Percentiles rank a stretch among this genome's conserved stretches.
Conservation (phyloP, 2,888 invertebrate species). For the Hyposoter dolosus region DNA sequence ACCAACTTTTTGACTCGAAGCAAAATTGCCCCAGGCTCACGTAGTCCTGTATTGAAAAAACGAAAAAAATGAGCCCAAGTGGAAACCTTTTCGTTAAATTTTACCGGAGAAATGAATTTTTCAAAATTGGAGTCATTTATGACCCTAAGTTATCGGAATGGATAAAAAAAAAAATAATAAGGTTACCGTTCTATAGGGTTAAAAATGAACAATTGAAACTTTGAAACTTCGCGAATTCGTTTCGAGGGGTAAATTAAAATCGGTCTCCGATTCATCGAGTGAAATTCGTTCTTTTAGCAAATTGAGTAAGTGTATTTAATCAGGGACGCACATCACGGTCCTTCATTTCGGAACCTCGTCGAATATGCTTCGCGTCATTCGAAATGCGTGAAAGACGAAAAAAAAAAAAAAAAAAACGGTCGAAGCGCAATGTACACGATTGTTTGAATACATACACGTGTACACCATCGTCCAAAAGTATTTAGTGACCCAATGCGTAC, state of each 20-base stretch:
- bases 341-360: conserved; percentile 45
- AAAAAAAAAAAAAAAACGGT: conserved; percentile 44
- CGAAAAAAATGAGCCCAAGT: too few species aligned
- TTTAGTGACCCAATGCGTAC: neutral
- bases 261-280: neutral
- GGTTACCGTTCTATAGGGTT: too few species aligned
- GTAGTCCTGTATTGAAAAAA: too few species aligned
- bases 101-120: too few species aligned
- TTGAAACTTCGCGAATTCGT: neutral
- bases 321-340: conserved; percentile 60
- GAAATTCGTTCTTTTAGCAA: conserved; percentile 10
- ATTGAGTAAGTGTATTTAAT: conserved; percentile 18
- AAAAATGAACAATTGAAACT: neutral
- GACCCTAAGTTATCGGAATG: too few species aligned
- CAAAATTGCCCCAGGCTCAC: too few species aligned
- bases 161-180: too few species aligned
- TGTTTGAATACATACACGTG: conserved; percentile 22
- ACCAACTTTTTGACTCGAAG: too few species aligned
- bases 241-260: neutral
- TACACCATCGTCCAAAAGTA: neutral
- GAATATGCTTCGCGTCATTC: conserved; percentile 40
- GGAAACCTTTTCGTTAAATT: too few species aligned
- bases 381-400: conserved; percentile 51
- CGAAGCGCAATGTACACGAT: conserved; percentile 38
- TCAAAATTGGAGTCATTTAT: too few species aligned